phyloP scores from a whole-genome alignment of 2,113 vertebrate genomes.

The Sinocyclocheilus anshuiensis region DNA sequence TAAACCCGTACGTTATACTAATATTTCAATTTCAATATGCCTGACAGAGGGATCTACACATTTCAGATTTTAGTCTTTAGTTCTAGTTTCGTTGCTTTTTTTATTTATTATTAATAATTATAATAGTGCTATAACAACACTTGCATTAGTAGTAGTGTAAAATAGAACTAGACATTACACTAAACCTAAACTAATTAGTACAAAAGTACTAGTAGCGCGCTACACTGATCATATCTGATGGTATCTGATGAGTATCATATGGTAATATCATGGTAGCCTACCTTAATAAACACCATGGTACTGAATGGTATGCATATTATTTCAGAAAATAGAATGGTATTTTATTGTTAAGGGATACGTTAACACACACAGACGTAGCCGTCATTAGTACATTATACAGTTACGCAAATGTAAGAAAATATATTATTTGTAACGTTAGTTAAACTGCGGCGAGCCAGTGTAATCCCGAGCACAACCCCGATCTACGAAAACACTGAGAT shows the following conservation, averaged over 20 bases:
- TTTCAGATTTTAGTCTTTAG: not conserved
- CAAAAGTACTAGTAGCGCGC: not conserved
- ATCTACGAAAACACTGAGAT: not conserved
- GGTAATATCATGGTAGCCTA: not conserved
- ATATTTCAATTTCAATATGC: not conserved
- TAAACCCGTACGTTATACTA: not conserved
- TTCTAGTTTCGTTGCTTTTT: not conserved
- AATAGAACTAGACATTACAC: constrained; percentile 33
- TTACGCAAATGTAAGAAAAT: not conserved
- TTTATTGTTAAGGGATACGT: not conserved
- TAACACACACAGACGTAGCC: not conserved
- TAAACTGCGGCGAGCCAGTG: constrained; percentile 6
- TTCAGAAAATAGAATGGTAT: not conserved
- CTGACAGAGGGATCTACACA: not conserved
- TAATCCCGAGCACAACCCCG: not conserved
- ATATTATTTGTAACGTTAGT: not conserved
- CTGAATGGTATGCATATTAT: not conserved
- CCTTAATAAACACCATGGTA: not conserved
- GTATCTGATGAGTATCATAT: not conserved
- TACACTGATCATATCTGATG: not conserved
- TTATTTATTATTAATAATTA: not conserved
- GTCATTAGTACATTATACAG: not conserved
- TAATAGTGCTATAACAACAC: not conserved
- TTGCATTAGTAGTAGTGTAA: not conserved
- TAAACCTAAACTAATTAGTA: not conserved